Conservation (phyloP, 2,888 invertebrate genomes). For the Amorpha juglandis region DNA sequence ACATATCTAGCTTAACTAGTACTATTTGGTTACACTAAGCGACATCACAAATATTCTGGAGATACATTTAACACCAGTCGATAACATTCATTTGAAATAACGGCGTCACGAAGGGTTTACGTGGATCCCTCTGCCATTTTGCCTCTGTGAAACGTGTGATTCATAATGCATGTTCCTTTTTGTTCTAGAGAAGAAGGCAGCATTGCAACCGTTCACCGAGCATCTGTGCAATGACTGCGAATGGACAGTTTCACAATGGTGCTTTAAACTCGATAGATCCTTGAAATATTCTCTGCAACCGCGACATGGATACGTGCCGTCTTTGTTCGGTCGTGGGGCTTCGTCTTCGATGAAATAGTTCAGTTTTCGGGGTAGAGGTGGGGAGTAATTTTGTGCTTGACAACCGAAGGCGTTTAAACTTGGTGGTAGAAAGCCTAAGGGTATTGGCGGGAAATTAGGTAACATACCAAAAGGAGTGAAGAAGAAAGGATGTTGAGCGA, state of each 20-base stretch:
- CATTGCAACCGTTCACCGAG: slow-evolving; percentile 90
- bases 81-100: slow-evolving; percentile 35
- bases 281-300: slow-evolving; percentile 87
- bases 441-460: slow-evolving; percentile 76
- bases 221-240: slow-evolving; percentile 89
- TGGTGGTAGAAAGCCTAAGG: slow-evolving; percentile 75
- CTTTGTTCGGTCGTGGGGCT: slow-evolving; percentile 86
- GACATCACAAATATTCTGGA: slow-evolving; percentile 78
- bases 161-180: slow-evolving; percentile 91
- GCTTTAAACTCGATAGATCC: slow-evolving; percentile 86
- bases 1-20: slow-evolving; percentile 45
- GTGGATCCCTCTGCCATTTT: slow-evolving; percentile 61
- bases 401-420: slow-evolving; percentile 71
- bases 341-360: slow-evolving; percentile 88
- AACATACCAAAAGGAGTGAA: slow-evolving; percentile 79
- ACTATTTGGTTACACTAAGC: slow-evolving; percentile 71
- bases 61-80: slow-evolving; percentile 39
- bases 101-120: slow-evolving; percentile 66
- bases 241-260: slow-evolving; percentile 89
- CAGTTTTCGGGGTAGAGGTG: slow-evolving; percentile 68
- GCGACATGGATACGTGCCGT: slow-evolving; percentile 88
- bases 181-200: slow-evolving; percentile 91
- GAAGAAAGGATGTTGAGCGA: slow-evolving; percentile 75
- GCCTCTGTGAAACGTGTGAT: slow-evolving; percentile 81
- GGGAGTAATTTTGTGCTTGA: slow-evolving; percentile 68